Evolutionary conservation across 64 coral and sea anemone genomes (phyloP).

Genomic region (Montipora capricornis): DNA sequence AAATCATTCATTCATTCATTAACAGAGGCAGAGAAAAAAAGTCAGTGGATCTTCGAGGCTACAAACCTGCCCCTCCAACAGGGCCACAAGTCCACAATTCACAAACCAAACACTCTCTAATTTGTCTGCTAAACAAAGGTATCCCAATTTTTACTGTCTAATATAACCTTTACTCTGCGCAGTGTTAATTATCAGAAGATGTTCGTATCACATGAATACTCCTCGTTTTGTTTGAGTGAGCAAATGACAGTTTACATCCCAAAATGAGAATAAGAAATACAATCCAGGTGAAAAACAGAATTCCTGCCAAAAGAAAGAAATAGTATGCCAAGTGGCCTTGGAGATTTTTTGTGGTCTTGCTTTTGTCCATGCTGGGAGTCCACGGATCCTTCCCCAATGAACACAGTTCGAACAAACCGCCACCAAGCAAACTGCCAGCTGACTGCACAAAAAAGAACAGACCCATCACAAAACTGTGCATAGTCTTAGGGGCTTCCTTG

Average conservation of each 20-base stretch:
- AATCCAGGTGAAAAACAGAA: constrained; percentile 81
- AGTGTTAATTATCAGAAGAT: background rate
- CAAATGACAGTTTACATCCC: background rate
- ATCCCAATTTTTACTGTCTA: too few species aligned
- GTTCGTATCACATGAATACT: constrained; percentile 3
- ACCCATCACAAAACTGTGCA: constrained; percentile 97
- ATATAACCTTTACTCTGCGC: background rate
- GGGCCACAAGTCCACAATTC: too few species aligned
- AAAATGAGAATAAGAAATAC: constrained; percentile 70
- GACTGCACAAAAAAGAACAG: constrained; percentile 80
- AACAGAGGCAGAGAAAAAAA: too few species aligned
- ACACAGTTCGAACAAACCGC: constrained; percentile 59
- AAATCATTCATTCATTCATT: too few species aligned
- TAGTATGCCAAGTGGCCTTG: constrained; percentile 56
- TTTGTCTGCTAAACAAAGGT: too few species aligned
- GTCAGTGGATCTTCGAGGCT: too few species aligned
- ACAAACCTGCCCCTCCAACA: too few species aligned
- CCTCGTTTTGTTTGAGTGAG: background rate
- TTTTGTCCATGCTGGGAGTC: background rate
- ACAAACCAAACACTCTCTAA: too few species aligned
- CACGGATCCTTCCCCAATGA: background rate
- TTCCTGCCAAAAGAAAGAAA: constrained; percentile 79
- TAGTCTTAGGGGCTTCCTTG: constrained; percentile 85
- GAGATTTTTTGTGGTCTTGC: background rate
- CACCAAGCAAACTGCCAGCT: constrained; percentile 78